A percentile compares a stretch with the other conserved stretches of the same genome.
Evolutionary conservation across 2,888 invertebrate species (phyloP).

Genomic region (Cephalotes varians): DNA sequence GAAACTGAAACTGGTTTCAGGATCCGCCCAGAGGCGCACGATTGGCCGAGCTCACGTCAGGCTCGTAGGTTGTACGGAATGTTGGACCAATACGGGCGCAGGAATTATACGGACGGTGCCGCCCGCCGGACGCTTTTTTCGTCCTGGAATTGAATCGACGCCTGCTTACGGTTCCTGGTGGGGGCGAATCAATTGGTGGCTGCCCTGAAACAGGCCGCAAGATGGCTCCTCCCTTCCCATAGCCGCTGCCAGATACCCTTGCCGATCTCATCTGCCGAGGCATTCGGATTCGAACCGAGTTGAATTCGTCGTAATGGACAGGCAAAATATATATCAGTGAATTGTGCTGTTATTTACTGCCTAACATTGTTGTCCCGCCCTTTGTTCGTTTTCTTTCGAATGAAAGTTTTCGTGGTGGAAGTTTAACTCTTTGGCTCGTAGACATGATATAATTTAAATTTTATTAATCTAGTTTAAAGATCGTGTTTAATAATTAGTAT

Average conservation of each 20-base stretch:
- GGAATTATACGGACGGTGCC: slow-evolving; percentile 74
- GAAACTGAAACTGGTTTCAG: slow-evolving; percentile 79
- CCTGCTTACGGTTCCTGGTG: slow-evolving; percentile 74
- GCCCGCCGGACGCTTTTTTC: slow-evolving; percentile 81
- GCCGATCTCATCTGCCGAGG: slow-evolving; percentile 32
- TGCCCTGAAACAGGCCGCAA: slow-evolving; percentile 84
- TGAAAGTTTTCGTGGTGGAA: neutral
- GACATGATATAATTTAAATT: neutral
- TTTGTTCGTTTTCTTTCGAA: neutral
- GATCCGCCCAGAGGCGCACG: slow-evolving; percentile 78
- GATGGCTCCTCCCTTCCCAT: slow-evolving; percentile 85
- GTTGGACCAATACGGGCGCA: slow-evolving; percentile 73
- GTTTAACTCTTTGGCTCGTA: neutral
- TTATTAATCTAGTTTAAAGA: neutral
- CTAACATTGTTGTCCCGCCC: neutral
- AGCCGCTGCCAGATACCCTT: slow-evolving; percentile 54
- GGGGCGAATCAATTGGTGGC: slow-evolving; percentile 85
- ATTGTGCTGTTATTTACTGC: slow-evolving; percentile 29
- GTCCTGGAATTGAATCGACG: slow-evolving; percentile 84
- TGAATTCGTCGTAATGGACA: slow-evolving; percentile 44
- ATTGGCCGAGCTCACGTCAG: slow-evolving; percentile 77
- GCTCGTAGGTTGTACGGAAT: slow-evolving; percentile 71
- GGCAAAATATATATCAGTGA: slow-evolving; percentile 44
- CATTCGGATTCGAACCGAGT: slow-evolving; percentile 46
- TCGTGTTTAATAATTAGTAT: neutral